phyloP scores from a whole-genome alignment of 2,888 invertebrate genomes.

The Nemotelus pantherinus region DNA sequence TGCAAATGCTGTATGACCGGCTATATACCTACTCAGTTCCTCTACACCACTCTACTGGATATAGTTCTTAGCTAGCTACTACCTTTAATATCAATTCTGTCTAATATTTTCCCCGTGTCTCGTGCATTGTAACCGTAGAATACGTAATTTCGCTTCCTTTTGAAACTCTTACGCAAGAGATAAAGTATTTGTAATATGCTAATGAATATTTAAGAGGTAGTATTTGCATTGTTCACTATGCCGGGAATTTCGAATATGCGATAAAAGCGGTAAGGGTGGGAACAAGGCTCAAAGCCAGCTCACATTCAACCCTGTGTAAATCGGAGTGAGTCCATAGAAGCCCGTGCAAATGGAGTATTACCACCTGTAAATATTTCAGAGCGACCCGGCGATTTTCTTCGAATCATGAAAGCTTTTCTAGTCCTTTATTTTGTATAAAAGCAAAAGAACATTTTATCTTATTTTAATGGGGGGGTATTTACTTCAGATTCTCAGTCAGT shows the following conservation, averaged over 20 bases:
- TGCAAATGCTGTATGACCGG: neutral
- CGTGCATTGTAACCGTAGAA: constrained; percentile 36
- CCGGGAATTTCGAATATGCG: constrained; percentile 46
- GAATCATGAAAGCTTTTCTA: too few relatives aligned
- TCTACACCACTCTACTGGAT: neutral
- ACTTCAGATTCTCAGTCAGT: too few relatives aligned
- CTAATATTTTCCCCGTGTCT: constrained; percentile 38
- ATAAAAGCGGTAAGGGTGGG: constrained; percentile 45
- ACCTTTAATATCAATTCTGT: constrained; percentile 37
- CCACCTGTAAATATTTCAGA: neutral
- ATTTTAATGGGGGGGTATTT: too few relatives aligned
- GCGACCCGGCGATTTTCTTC: too few relatives aligned
- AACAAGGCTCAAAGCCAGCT: neutral
- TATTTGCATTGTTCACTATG: constrained; percentile 45
- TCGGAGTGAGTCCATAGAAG: constrained; percentile 14
- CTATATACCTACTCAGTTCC: neutral
- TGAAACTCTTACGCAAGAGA: constrained; percentile 50
- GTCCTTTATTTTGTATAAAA: too few relatives aligned
- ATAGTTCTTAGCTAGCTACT: constrained; percentile 13
- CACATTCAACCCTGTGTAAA: neutral
- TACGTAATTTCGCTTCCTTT: constrained; percentile 47
- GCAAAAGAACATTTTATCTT: too few relatives aligned
- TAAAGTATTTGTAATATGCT: constrained; percentile 49
- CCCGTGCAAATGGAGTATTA: neutral
- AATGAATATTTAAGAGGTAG: constrained; percentile 49